phyloP scores from a whole-genome alignment of 2,888 invertebrate species.

The Ichneumoninae sp. region DNA sequence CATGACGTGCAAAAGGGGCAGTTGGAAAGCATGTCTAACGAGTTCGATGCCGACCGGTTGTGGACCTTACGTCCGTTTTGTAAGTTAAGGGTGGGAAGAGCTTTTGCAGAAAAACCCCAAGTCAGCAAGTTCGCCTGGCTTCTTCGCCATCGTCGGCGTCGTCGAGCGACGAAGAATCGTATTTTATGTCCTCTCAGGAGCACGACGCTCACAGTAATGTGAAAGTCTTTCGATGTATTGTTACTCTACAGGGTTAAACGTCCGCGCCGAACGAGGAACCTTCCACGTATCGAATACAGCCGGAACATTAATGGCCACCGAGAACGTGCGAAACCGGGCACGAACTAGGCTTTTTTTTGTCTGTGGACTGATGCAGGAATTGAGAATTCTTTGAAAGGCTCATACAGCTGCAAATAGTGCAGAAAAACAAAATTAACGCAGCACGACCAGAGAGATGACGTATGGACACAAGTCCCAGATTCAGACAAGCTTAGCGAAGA shows the following conservation, averaged over 20 bases:
- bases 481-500: conserved; percentile 18
- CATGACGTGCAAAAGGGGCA: neutral
- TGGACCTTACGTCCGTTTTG: neutral
- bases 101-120: conserved; percentile 41
- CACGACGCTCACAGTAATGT: conserved; percentile 30
- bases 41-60: neutral
- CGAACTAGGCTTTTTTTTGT: neutral
- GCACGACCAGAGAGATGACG: conserved; percentile 35
- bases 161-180: conserved; percentile 34
- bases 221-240: conserved; percentile 38
- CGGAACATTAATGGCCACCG: conserved; percentile 62
- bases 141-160: conserved; percentile 10
- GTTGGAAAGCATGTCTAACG: neutral
- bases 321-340: conserved; percentile 57
- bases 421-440: conserved; percentile 19
- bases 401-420: neutral
- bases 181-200: conserved; percentile 62
- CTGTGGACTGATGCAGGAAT: conserved; percentile 3
- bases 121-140: conserved; percentile 59
- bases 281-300: conserved; percentile 4
- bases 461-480: conserved; percentile 48
- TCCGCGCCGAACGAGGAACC: conserved; percentile 12
- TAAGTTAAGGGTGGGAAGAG: conserved; percentile 41
- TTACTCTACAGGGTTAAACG: conserved; percentile 11
- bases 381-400: conserved; percentile 31